A percentile compares a stretch with the other conserved stretches of the same genome.
phyloP scores from a whole-genome alignment of 2,888 invertebrate genomes.

The Drosophila rellima region DNA sequence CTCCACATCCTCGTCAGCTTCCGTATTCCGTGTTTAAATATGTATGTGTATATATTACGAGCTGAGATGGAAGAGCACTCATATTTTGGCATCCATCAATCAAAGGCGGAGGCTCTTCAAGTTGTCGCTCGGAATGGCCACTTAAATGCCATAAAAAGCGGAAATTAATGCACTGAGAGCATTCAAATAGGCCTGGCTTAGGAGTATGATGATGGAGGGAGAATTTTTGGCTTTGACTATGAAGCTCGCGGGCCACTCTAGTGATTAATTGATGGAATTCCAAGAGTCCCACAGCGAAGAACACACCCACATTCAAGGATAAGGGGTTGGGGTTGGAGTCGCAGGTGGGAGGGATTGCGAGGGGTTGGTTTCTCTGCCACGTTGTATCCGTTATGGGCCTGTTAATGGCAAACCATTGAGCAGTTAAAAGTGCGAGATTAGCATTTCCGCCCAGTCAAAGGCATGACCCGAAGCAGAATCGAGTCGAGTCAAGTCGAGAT shows the following conservation, averaged over 20 bases:
- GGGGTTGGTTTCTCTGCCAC: conserved; percentile 5
- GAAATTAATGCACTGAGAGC: conserved; percentile 78
- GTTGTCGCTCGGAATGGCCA: conserved; percentile 50
- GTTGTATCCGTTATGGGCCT: conserved; percentile 73
- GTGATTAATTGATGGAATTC: conserved; percentile 81
- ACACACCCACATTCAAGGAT: conserved; percentile 37
- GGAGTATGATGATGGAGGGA: background rate
- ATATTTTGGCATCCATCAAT: conserved; percentile 75
- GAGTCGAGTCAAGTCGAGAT: conserved; percentile 3
- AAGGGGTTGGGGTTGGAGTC: background rate
- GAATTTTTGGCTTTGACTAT: conserved; percentile 25
- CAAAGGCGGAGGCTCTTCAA: conserved; percentile 41
- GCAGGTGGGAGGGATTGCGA: background rate
- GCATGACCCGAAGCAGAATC: conserved; percentile 34
- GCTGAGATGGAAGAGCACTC: conserved; percentile 31
- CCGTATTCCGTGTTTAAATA: conserved; percentile 38
- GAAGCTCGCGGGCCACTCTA: conserved; percentile 68
- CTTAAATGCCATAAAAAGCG: conserved; percentile 74
- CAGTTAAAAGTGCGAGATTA: conserved; percentile 72
- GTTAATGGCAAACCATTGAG: conserved; percentile 78
- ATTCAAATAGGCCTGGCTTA: conserved; percentile 48
- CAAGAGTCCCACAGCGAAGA: conserved; percentile 41
- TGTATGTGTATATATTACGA: conserved; percentile 24
- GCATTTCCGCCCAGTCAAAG: conserved; percentile 57
- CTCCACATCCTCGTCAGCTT: conserved; percentile 3